Base-by-base conservation (phyloP, 2,113 vertebrate genomes). In the Xiphophorus maculatus region DNA sequence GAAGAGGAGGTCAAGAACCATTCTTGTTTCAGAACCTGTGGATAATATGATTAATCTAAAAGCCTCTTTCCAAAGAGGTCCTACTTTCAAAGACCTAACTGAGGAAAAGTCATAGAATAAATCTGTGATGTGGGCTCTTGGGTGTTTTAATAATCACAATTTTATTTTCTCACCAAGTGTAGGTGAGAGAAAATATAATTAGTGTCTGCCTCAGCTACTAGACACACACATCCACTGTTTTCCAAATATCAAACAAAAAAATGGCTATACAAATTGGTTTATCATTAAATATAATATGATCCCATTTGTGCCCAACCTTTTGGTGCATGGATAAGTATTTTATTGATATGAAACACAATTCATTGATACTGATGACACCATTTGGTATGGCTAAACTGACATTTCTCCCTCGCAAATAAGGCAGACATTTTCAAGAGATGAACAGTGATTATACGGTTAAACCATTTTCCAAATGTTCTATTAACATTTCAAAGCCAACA, bases 31-130 rank as follows among this genome's bases (percentile, higher is more conserved):
- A 96, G 96, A 97, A 97, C 95, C 96, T 95, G 95, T 96, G 97
- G 97, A 98, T 99, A 99, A 99, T 99, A 99, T 99, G 97, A 98
- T 99, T 99, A 98, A 98, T 99, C 96, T 99, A 97, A 99, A 98
- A 99, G 98, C 98, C 95, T 96, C 96, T 97, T 96, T 96, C 95
- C 90, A 91, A 94, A 94, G 91, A 95, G 96, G 94, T 94, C 87
- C 89, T 87, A 95, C 95, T 96, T 95, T 97, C 96, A 96, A 94
- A 95, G 68, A 89, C 95, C 95, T 98, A 97, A 98, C 97, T 98
- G 96, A 95, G 74, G 90, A 94, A 95, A 92, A 94, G 92, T 87
- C 91, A 91, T 93, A 91, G 89, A 93, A 95, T 93, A 91, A 93
- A 93, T 96, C 93, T 95, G 93, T 96, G 84, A 89, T 92, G 91